Conservation (phyloP, 2,113 vertebrate genomes). For the Phoxinus phoxinus region DNA sequence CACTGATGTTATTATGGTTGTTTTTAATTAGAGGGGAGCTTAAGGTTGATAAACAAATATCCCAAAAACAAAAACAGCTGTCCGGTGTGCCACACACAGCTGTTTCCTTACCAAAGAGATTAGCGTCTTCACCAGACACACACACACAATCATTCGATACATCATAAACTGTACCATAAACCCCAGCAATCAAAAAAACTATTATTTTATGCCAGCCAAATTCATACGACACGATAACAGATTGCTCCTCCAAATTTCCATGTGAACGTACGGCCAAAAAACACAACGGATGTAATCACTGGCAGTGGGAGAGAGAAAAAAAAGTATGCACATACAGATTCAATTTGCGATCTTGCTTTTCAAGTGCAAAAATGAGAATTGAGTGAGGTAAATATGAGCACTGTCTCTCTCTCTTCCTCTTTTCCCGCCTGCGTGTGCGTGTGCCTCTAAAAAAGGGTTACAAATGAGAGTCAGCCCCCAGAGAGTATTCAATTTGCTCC, state of each 20-base stretch:
- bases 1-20: conserved; percentile 46
- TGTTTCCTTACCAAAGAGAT: conserved; percentile 28
- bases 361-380: conserved; percentile 53
- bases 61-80: conserved; percentile 50
- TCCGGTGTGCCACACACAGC: conserved; percentile 26
- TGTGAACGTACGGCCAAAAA: conserved; percentile 51
- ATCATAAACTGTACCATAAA: conserved; percentile 15
- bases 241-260: conserved; percentile 55
- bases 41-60: conserved; percentile 46
- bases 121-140: conserved; percentile 3
- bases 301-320: conserved; percentile 14
- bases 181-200: conserved; percentile 30
- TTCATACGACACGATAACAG: conserved; percentile 48
- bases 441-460: conserved; percentile 57
- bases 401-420: conserved; percentile 17
- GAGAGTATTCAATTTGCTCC: conserved; percentile 74
- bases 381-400: conserved; percentile 52
- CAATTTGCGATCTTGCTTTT: conserved; percentile 58
- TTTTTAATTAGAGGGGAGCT: conserved; percentile 58
- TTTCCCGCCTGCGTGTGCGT: conserved; percentile 15
- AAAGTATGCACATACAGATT: conserved; percentile 45
- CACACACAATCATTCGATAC: not conserved
- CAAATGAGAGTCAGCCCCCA: conserved; percentile 75
- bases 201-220: conserved; percentile 52
- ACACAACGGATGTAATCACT: conserved; percentile 47